A percentile compares a stretch with the other conserved stretches of the same genome.
phyloP scores from a whole-genome alignment of 2,888 invertebrate species.

The Pristionchus japonicus region DNA sequence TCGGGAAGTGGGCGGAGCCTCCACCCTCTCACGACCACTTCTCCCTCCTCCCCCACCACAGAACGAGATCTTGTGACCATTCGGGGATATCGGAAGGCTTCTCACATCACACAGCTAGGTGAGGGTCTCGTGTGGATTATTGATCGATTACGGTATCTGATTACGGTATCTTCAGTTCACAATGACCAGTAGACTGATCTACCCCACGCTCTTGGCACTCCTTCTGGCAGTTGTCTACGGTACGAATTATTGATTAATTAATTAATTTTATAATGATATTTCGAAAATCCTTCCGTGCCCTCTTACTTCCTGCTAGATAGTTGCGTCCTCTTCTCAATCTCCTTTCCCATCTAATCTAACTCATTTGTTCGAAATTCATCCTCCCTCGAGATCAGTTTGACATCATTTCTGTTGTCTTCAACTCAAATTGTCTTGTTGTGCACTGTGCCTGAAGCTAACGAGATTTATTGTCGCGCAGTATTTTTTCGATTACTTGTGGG shows the following conservation, averaged over 20 bases:
- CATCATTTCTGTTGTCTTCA: background rate
- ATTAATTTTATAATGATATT: background rate
- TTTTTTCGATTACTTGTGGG: too few relatives aligned
- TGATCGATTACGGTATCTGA: background rate
- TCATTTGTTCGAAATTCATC: background rate
- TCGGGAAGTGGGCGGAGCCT: slow-evolving; percentile 1
- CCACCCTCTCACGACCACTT: slow-evolving; percentile 8
- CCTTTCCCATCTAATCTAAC: background rate
- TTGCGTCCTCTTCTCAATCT: background rate
- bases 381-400: background rate
- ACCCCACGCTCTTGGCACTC: background rate
- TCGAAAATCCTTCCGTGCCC: background rate
- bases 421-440: background rate
- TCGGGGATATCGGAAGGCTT: background rate
- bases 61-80: background rate
- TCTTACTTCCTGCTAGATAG: background rate
- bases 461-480: too few relatives aligned
- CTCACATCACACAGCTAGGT: background rate
- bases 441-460: too few relatives aligned
- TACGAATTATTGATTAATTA: background rate
- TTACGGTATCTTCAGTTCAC: slow-evolving; percentile 3
- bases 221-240: background rate
- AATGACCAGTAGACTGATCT: background rate
- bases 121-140: background rate
- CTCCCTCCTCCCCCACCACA: background rate